Evolutionary conservation across 2,797 vertebrate genomes (phyloP), one percentile per base, ranked within the genome.

Genomic region (Mus spretus): DNA sequence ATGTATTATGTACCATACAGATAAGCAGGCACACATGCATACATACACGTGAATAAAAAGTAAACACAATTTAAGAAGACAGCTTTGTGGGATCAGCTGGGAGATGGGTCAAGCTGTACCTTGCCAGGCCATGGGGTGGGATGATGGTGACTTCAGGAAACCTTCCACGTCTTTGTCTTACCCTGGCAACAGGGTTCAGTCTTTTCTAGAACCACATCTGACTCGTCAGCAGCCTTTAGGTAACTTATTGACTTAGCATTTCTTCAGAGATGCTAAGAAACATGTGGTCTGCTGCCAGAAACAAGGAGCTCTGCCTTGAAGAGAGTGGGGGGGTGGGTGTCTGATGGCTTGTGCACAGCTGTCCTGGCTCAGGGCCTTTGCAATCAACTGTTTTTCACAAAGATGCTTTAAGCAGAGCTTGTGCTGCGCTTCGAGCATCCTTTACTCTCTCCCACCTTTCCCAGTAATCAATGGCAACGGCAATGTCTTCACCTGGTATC

Each of bases 231-330:
- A 98, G 96, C 97, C 96, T 98, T 98, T 97, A 96, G 96, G 96
- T 97, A 96, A 98, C 97, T 98, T 98, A 98, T 98, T 98, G 98
- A 98, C 98, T 98, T 98, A 98, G 94, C 97, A 98, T 98, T 98
- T 98, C 97, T 98, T 98, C 72, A 74, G 94, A 98, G 97, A 97
- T 53, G 31, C 88, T 63, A 61, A 96, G 96, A 98, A 98, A 97
- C 98, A 97, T 83, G 95, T 97, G 97, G 96, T 95, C 95, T 86
- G 63, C 53, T 89, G 90, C 97, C 92, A 97, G 77, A 65, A 90
- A 67, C 57, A 85, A 77, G 6, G 84, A 96, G 94, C 91, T 57
- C 57, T 59, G 87, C 93, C 98, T 97, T 94, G 65, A 96, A 98
- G 44, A 44, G 44, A 44, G 44, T 44, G 44, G 97, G 93, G 75